A percentile compares a stretch with the other conserved stretches of the same genome.
Conservation (phyloP, 2,888 invertebrate species). For the Brachynemurus nebulosus region DNA sequence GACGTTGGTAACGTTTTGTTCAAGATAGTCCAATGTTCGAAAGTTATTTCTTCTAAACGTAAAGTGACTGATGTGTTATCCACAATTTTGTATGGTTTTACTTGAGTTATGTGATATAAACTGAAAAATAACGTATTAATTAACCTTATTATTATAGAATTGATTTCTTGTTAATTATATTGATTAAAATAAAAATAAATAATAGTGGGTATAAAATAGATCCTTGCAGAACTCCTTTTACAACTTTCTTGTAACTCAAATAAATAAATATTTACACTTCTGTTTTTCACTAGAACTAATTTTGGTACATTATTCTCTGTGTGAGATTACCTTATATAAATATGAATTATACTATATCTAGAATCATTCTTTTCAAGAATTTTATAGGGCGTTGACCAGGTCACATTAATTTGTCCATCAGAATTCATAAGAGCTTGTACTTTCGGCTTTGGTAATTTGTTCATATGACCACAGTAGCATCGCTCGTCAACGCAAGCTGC, state of each 20-base stretch:
- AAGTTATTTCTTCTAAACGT: background rate
- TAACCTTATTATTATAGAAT: too few relatives aligned
- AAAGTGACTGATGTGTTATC: background rate
- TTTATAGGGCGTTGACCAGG: conserved; percentile 2
- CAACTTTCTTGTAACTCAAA: too few relatives aligned
- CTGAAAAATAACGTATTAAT: background rate
- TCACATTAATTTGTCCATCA: background rate
- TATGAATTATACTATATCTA: background rate
- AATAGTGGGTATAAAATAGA: too few relatives aligned
- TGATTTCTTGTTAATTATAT: too few relatives aligned
- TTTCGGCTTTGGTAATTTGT: conserved; percentile 2
- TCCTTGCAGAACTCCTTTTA: too few relatives aligned
- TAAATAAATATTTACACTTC: too few relatives aligned
- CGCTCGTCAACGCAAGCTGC: background rate
- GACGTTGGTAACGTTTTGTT: background rate
- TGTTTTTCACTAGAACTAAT: too few relatives aligned
- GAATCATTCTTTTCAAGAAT: conserved; percentile 6
- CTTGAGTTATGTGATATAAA: background rate
- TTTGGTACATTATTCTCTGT: too few relatives aligned
- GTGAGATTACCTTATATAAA: conserved; percentile 2
- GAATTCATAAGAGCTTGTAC: background rate
- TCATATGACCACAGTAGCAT: conserved; percentile 4
- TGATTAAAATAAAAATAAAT: too few relatives aligned
- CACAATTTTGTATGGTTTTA: background rate
- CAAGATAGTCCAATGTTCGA: background rate